A percentile compares a stretch with the other conserved stretches of the same genome.
Conservation (phyloP, 2,797 vertebrate genomes). For the Tiaroga cobitis region DNA sequence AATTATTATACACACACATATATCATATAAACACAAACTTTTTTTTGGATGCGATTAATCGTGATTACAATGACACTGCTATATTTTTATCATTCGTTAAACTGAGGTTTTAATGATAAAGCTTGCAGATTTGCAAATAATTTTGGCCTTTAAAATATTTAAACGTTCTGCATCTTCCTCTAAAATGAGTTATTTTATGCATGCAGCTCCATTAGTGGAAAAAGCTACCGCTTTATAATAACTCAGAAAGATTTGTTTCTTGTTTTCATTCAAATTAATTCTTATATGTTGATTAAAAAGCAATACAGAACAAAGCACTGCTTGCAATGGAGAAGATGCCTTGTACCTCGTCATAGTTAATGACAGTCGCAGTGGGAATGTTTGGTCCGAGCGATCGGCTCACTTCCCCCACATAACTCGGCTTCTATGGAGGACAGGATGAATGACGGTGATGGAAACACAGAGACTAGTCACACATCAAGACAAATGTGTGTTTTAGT, state of each 20-base stretch:
- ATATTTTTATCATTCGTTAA: not conserved
- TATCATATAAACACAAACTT: too few relatives aligned
- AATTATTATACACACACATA: too few relatives aligned
- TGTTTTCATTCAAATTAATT: not conserved
- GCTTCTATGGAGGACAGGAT: conserved; percentile 80
- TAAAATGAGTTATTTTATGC: not conserved
- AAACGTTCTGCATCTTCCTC: not conserved
- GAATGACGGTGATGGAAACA: conserved; percentile 61
- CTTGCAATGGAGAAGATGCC: conserved; percentile 62
- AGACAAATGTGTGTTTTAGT: conserved; percentile 56
- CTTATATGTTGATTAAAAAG: conserved; percentile 1
- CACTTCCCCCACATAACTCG: conserved; percentile 76
- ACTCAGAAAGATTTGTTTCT: not conserved
- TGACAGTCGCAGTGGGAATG: conserved; percentile 75
- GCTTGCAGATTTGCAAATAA: not conserved
- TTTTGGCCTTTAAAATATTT: not conserved
- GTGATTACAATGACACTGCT: not conserved
- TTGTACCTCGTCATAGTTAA: conserved; percentile 84
- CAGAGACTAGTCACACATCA: conserved; percentile 67
- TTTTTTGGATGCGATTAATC: too few relatives aligned
- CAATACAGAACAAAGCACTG: conserved; percentile 68
- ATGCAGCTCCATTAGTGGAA: conserved; percentile 12
- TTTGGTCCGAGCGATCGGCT: conserved; percentile 80
- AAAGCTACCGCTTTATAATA: not conserved
- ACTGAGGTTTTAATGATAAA: not conserved